Conservation (phyloP, 2,888 invertebrate species). For the Synergus umbraculus region DNA sequence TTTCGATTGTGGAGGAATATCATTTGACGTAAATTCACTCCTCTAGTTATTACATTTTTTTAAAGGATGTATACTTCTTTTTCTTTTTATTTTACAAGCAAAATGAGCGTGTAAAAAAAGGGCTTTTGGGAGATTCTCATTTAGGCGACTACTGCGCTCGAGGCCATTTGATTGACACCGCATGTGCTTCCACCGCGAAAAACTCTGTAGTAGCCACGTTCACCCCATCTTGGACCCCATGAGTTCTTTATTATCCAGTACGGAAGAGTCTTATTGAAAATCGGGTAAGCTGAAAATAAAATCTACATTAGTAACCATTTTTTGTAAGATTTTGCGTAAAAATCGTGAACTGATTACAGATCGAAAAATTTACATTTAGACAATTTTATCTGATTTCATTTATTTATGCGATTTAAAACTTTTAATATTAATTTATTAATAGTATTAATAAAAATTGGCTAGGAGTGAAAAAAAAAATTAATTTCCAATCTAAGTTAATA, state of each 20-base stretch:
- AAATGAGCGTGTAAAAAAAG: neutral
- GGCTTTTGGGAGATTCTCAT: neutral
- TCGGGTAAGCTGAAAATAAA: conserved; percentile 84
- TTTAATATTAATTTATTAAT: no score
- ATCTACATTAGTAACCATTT: conserved; percentile 1
- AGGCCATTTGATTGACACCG: conserved; percentile 94
- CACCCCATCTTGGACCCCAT: conserved; percentile 95
- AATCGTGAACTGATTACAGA: no score
- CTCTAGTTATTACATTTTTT: neutral
- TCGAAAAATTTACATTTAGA: no score
- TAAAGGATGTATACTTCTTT: neutral
- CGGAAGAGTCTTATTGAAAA: conserved; percentile 89
- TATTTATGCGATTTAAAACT: no score
- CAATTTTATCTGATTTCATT: no score
- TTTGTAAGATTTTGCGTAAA: neutral
- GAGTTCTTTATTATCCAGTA: conserved; percentile 98
- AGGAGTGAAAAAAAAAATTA: no score
- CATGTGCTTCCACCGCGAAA: conserved; percentile 97
- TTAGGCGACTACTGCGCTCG: conserved; percentile 85
- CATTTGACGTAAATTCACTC: neutral
- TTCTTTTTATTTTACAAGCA: neutral
- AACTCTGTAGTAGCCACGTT: conserved; percentile 95
- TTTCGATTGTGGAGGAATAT: neutral
- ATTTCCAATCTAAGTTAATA: no score
- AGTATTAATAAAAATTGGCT: no score